A percentile compares a stretch with the other conserved stretches of the same genome.
Conservation (phyloP, 2,797 vertebrate genomes). For the Masticophis lateralis region DNA sequence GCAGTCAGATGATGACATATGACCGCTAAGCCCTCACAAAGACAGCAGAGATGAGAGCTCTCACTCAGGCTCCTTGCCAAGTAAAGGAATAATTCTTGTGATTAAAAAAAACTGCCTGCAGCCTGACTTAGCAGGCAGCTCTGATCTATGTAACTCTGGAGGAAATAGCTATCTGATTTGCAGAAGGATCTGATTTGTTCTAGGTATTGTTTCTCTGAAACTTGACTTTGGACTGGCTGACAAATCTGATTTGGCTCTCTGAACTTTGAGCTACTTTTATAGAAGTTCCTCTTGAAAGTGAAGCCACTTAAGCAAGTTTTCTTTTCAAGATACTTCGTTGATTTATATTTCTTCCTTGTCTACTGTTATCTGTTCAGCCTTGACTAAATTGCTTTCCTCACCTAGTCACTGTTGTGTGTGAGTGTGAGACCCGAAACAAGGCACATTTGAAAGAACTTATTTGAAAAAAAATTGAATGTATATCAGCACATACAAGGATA, state of each 20-base stretch:
- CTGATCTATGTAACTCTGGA: neutral
- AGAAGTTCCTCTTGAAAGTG: neutral
- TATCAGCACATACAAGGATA: neutral
- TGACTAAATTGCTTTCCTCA: neutral
- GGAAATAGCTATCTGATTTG: neutral
- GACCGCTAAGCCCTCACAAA: neutral
- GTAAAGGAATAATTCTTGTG: neutral
- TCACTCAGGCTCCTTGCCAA: neutral
- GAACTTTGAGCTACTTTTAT: neutral
- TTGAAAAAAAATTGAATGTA: neutral
- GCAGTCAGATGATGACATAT: neutral
- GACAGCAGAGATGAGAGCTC: neutral
- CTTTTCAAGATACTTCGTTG: neutral
- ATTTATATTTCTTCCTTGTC: neutral
- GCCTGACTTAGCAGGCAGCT: neutral
- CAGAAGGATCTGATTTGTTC: neutral
- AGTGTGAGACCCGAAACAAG: neutral
- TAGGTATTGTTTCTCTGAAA: neutral
- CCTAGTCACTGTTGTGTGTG: neutral
- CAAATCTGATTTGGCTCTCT: neutral
- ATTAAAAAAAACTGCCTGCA: neutral
- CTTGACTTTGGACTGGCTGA: neutral
- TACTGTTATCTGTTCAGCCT: neutral
- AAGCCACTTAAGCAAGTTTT: neutral
- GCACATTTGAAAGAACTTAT: neutral